phyloP scores from a whole-genome alignment of 2,113 vertebrate genomes.

The Oreochromis tanganicae region DNA sequence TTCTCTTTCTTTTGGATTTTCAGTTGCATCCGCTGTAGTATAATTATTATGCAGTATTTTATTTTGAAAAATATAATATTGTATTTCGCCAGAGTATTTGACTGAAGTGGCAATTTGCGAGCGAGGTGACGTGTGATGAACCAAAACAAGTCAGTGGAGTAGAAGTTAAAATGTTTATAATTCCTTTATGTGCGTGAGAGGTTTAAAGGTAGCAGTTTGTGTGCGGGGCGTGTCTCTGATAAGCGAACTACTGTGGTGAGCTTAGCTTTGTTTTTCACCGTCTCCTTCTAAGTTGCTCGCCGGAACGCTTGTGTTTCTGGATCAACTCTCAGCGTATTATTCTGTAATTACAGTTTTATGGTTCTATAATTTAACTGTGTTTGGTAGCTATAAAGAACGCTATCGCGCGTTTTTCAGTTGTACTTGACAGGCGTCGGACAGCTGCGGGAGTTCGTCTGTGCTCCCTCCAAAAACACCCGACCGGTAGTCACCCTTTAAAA shows the following conservation, averaged over 20 bases:
- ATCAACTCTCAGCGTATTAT: fast-evolving
- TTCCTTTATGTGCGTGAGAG: background rate
- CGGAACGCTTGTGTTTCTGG: background rate
- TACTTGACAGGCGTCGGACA: background rate
- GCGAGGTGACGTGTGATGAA: background rate
- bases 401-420: background rate
- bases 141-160: background rate
- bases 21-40: fast-evolving
- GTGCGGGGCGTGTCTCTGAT: background rate
- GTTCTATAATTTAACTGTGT: background rate
- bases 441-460: background rate
- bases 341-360: fast-evolving
- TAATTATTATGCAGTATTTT: background rate
- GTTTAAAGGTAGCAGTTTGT: too few species aligned
- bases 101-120: background rate
- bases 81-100: background rate
- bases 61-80: background rate
- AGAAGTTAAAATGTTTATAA: background rate
- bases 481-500: background rate
- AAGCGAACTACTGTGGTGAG: background rate
- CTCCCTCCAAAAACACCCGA: background rate
- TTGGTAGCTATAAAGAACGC: background rate
- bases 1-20: background rate
- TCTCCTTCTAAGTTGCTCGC: background rate
- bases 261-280: background rate